Evolutionary conservation across 2,797 vertebrate species (phyloP), one percentile per base, ranked within the genome.

Genomic region (Nannoperca australis): DNA sequence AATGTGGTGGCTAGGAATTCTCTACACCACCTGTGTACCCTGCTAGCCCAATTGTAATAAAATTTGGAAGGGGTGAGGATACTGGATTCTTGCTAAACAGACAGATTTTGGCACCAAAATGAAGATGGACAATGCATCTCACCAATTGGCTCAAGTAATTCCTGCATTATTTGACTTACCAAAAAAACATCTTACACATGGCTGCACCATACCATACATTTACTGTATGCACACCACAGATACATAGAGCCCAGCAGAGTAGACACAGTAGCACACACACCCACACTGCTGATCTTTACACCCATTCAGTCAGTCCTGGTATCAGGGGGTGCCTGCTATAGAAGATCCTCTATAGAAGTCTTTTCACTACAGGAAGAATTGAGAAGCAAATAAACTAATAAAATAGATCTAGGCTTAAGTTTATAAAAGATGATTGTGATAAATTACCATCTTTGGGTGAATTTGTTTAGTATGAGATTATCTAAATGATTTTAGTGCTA

Each of bases 261-360:
- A 22, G 20, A 72, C 56, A 60, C 22, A 50, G 17, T 13, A 53
- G 18, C 67, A 22, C 47, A 53, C 34, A 81, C 55, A 64, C 49
- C 1, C 61, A 36, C 73, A 82, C 76, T 36, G n/a, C 61, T 63
- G 42, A 79, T 38, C 66, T 66, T 13, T 74, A 27, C 27, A 72
- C 59, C 20, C 76, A 85, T 30, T 70, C 78, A 85, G 15, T 61
- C 44, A 67, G 79, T 89, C 87, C 92, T 94, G 92, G 73, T 86
- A 94, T 95, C 95, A 94, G 93, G 89, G 88, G 94, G 91, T 95
- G 94, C 91, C 87, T 77, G 76, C 95, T 96, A 96, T 95, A 96
- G 95, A 95, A 89, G 84, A 91, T 94, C 91, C 93, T 96, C 95
- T 95, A 96, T 96, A 95, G 95, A 95, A 92, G 95, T 95, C 95